Conservation (phyloP, 2,888 invertebrate species). For the Dryobota labecula region DNA sequence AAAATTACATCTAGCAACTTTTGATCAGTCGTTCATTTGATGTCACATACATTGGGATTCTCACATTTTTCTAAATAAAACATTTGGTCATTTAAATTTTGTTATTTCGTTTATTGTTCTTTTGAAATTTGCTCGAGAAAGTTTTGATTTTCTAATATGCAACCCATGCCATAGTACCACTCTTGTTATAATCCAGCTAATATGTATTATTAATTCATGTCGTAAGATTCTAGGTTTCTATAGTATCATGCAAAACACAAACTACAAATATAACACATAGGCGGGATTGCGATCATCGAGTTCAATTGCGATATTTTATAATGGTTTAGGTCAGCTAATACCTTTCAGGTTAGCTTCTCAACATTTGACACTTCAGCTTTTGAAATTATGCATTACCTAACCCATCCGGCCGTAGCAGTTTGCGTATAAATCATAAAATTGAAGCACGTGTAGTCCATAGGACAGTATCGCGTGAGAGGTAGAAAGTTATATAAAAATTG, state of each 20-base stretch:
- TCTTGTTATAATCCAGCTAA: conserved; percentile 14
- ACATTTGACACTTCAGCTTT: conserved; percentile 48
- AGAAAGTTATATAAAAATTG: conserved; percentile 78
- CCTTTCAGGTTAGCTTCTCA: conserved; percentile 56
- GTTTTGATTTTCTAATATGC: too few relatives aligned
- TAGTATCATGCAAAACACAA: conserved; percentile 82
- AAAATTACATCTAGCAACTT: too few relatives aligned
- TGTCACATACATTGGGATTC: too few relatives aligned
- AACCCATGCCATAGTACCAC: conserved; percentile 34
- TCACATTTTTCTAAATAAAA: too few relatives aligned
- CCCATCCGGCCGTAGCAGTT: conserved; percentile 79
- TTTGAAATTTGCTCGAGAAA: too few relatives aligned
- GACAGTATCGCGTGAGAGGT: conserved; percentile 80
- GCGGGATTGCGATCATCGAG: conserved; percentile 90
- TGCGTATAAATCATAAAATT: conserved; percentile 82
- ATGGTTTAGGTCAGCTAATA: conserved; percentile 46
- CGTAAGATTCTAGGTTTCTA: conserved; percentile 64
- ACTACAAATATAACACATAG: conserved; percentile 79
- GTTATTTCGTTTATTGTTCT: too few relatives aligned
- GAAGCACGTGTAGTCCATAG: conserved; percentile 83
- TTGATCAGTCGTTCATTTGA: too few relatives aligned
- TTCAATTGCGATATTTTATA: conserved; percentile 68
- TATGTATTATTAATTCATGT: conserved; percentile 19
- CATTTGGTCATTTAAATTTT: too few relatives aligned
- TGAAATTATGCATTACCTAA: conserved; percentile 60